Evolutionary conservation across 2,888 invertebrate species (phyloP), one percentile per base, ranked within the genome.

Genomic region (Ophraella communa): DNA sequence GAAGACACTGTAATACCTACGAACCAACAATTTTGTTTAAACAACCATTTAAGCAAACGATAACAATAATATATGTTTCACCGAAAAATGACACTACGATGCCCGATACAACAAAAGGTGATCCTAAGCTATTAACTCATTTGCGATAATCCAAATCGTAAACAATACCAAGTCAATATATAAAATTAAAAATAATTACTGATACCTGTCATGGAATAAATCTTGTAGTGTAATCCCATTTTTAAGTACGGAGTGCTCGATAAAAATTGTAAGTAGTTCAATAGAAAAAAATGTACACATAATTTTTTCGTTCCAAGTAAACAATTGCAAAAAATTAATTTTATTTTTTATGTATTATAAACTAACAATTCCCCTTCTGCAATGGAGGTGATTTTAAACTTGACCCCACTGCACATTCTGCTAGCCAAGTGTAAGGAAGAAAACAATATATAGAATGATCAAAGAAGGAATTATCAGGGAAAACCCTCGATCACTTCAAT

Each of bases 81-180:
- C 44, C 10, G 17, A 44, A 44, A 44, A 44, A 20, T 3, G 10
- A 21, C 20, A 11, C 45, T 0, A 3, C 21, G 49, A 51, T 14
- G 27, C 35, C 18, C 55, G 62, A 62, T 51, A 55, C 42, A 62
- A 55, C 62, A 30, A 62, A 55, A 39, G 49, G 49, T 62, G 55
- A 56, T 62, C 62, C 27, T 21, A 18, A 27, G 18, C 18, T 30
- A 55, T 55, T 62, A 62, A 20, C 30, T 39, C 24, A 49, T 49
- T 62, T 62, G 42, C 51, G 55, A 62, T 62, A 62, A 62, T 62
- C 30, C n/a, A 20, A 60, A 56, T 60, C 51, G 63, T 66, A 59
- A 66, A 66, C 60, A 66, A 2, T 62, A 35, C 45, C 33, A 24
- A 62, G 62, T 60, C 66, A 57, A 62, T 63, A 52, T 33, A 33